These are phyloP conservation scores for Dioctria rufipes DNA, from an alignment of 2,888 invertebrate genomes.

Conservation along the genomic window DNA sequence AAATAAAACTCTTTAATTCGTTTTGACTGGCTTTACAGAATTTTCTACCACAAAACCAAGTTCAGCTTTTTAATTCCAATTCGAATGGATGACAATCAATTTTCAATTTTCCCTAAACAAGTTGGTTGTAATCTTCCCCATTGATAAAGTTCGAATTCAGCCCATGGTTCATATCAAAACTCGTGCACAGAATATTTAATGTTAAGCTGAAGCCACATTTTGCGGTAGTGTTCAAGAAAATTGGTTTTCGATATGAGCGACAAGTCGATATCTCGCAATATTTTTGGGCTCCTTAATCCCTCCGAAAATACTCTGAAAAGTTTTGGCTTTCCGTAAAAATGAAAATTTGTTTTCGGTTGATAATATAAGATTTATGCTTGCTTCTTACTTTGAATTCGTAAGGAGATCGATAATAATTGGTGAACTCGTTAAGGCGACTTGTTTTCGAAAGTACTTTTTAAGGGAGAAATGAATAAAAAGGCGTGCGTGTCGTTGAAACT, in stretches of 20 bases:
- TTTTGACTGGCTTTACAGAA: too few relatives aligned
- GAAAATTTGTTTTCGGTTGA: slow-evolving; percentile 20
- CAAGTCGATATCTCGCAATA: slow-evolving; percentile 26
- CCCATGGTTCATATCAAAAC: slow-evolving; percentile 52
- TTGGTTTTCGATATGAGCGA: slow-evolving; percentile 49
- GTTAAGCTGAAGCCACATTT: slow-evolving; percentile 12
- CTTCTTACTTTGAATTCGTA: not conserved
- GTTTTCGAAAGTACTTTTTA: too few relatives aligned
- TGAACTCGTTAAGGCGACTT: not conserved
- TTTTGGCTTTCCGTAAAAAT: slow-evolving; percentile 2
- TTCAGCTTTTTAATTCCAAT: too few relatives aligned
- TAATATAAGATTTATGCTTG: slow-evolving; percentile 17
- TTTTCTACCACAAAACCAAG: too few relatives aligned
- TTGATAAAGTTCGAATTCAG: slow-evolving; percentile 50
- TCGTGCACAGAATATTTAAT: slow-evolving; percentile 51
- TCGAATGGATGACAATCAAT: slow-evolving; percentile 43
- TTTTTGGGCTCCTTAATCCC: slow-evolving; percentile 21
- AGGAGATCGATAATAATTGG: not conserved
- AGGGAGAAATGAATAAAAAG: too few relatives aligned
- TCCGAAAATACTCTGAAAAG: not conserved
- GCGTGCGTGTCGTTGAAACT: not conserved
- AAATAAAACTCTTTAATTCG: too few relatives aligned
- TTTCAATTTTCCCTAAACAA: slow-evolving; percentile 51
- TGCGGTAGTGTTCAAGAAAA: slow-evolving; percentile 30
- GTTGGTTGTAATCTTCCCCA: slow-evolving; percentile 44